phyloP scores from a whole-genome alignment of 53 echinoderm and acorn worm genomes.

The Actinopyga echinites region DNA sequence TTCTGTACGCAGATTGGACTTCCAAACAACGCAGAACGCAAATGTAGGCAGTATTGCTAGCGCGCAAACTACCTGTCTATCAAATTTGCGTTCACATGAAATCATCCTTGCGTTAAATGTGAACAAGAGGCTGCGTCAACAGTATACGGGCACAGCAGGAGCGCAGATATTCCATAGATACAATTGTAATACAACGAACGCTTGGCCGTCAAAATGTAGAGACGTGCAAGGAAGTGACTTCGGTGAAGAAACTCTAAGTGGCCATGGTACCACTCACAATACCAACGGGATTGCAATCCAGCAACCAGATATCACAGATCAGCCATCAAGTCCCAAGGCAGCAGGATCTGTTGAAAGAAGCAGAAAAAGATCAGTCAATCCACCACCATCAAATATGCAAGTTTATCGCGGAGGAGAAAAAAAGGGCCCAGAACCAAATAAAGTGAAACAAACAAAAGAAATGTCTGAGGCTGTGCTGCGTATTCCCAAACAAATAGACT shows the following conservation, averaged over 20 bases:
- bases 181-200: too few species aligned
- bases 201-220: too few species aligned
- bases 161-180: too few species aligned
- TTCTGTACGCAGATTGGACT: too few species aligned
- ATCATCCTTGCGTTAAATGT: too few species aligned
- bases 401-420: conserved; percentile 41
- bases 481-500: neutral
- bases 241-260: conserved; percentile 52
- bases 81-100: too few species aligned
- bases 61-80: too few species aligned
- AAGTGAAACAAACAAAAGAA: neutral
- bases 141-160: too few species aligned
- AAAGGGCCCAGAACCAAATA: conserved; percentile 27
- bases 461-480: neutral
- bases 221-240: conserved; percentile 45
- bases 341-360: conserved; percentile 11
- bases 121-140: too few species aligned
- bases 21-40: too few species aligned
- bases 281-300: conserved; percentile 54
- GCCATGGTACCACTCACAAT: conserved; percentile 55
- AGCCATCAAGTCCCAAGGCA: neutral
- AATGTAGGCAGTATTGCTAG: too few species aligned
- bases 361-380: conserved; percentile 35
- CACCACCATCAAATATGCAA: conserved; percentile 40
- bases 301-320: neutral